A percentile compares a stretch with the other conserved stretches of the same genome.
These are phyloP conservation scores for Chloromyia formosa DNA, from an alignment of 2,888 invertebrate genomes.

Conservation along the genomic window DNA sequence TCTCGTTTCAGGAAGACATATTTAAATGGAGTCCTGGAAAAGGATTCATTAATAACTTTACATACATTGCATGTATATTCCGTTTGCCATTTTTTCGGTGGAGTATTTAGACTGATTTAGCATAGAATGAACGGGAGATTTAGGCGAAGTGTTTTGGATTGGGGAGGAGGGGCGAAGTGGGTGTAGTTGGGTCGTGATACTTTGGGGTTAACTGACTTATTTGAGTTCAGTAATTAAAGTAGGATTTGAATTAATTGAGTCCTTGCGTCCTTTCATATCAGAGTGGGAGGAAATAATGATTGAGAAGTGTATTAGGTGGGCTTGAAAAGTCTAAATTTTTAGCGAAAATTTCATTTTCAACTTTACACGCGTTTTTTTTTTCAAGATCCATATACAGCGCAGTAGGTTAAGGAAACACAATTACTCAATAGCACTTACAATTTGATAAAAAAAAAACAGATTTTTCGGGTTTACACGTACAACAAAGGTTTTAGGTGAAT, in stretches of 20 bases:
- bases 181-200: conserved; percentile 12
- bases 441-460: too few relatives aligned
- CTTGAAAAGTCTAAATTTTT: too few relatives aligned
- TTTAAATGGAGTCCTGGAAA: conserved; percentile 32
- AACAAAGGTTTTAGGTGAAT: too few relatives aligned
- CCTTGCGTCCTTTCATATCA: conserved; percentile 12
- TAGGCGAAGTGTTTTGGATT: neutral
- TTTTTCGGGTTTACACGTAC: too few relatives aligned
- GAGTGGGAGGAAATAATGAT: neutral
- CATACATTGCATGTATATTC: conserved; percentile 36
- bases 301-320: neutral
- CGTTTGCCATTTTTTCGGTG: conserved; percentile 42
- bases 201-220: conserved; percentile 45
- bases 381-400: too few relatives aligned
- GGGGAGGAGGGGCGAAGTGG: neutral
- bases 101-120: conserved; percentile 4
- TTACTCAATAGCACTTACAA: too few relatives aligned
- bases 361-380: too few relatives aligned
- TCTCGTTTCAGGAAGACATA: conserved; percentile 18
- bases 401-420: too few relatives aligned
- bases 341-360: too few relatives aligned
- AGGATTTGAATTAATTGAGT: conserved; percentile 47
- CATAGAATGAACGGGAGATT: neutral
- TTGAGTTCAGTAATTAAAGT: conserved; percentile 45
- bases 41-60: conserved; percentile 48